Conservation (phyloP, 2,113 vertebrate genomes). For the Podarcis raffonei region DNA sequence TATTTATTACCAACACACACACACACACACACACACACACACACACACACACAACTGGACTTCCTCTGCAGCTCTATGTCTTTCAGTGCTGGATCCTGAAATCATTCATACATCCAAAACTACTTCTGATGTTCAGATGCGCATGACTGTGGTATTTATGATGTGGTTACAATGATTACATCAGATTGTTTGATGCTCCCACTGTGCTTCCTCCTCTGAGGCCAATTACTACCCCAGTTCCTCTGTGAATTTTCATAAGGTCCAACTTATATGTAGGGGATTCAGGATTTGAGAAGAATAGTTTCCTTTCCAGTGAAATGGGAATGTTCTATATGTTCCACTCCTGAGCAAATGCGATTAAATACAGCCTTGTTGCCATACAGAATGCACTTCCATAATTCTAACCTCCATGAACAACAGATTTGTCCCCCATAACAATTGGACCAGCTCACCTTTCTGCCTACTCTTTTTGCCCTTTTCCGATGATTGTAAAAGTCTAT, state of each 20-base stretch:
- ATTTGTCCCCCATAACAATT: neutral
- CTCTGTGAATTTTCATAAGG: neutral
- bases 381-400: neutral
- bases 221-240: neutral
- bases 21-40: slow-evolving; percentile 5
- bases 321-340: neutral
- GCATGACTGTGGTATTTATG: neutral
- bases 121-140: neutral
- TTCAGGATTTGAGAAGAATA: neutral
- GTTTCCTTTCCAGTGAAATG: neutral
- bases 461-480: rapidly evolving
- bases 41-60: neutral
- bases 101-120: neutral
- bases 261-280: neutral
- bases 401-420: rapidly evolving
- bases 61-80: neutral
- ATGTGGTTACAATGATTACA: neutral
- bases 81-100: neutral
- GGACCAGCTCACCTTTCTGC: neutral
- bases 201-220: neutral
- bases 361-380: neutral
- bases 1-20: neutral
- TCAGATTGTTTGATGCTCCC: neutral
- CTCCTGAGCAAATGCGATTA: rapidly evolving
- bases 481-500: slow-evolving; percentile 15